Percentiles rank a stretch among this genome's conserved stretches.
phyloP scores from a whole-genome alignment of 2,888 invertebrate species.

The Epsilonema sp. region DNA sequence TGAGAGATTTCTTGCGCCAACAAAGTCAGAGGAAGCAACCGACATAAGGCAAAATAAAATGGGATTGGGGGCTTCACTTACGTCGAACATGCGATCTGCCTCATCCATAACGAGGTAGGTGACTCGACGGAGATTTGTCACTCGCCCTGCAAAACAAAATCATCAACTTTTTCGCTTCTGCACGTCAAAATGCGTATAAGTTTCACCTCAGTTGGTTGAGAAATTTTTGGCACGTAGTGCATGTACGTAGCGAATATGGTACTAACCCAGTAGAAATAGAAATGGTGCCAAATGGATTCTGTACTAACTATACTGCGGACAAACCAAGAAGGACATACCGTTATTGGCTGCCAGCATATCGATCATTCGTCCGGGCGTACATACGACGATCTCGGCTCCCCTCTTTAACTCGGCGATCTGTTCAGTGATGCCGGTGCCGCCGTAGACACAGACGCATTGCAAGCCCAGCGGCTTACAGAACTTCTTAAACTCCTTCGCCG shows the following conservation, averaged over 20 bases:
- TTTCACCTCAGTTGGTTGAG: too few species aligned
- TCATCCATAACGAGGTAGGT: conserved; percentile 95
- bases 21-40: too few species aligned
- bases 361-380: conserved; percentile 97
- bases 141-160: conserved; percentile 40
- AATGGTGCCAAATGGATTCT: too few species aligned
- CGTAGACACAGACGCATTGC: conserved; percentile 85
- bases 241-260: too few species aligned
- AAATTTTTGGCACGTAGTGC: too few species aligned
- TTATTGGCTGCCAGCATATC: conserved; percentile 98
- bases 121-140: conserved; percentile 84
- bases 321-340: conserved; percentile 37
- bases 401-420: conserved; percentile 87
- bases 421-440: conserved; percentile 88
- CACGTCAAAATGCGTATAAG: too few species aligned
- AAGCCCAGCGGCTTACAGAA: conserved; percentile 65
- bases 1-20: too few species aligned
- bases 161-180: too few species aligned
- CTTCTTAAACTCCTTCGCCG: conserved; percentile 79
- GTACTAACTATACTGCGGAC: too few species aligned
- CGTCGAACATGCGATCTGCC: conserved; percentile 98
- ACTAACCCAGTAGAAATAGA: too few species aligned
- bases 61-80: conserved; percentile 46
- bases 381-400: conserved; percentile 92
- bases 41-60: neutral